These are phyloP conservation scores for Carduelis carduelis DNA, from an alignment of 2,797 vertebrate species.

Conservation along the genomic window DNA sequence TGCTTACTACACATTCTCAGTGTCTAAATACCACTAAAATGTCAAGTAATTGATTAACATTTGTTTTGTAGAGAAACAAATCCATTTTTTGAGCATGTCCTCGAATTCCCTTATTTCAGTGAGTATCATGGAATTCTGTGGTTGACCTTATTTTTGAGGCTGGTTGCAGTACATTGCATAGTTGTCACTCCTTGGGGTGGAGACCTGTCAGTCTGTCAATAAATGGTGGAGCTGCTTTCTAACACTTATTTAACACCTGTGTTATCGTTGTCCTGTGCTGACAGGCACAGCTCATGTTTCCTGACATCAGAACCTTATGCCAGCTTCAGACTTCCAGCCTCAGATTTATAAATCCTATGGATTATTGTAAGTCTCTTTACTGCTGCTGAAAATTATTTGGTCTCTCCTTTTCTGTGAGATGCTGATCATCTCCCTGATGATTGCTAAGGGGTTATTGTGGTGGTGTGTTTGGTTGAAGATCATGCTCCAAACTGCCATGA, in stretches of 20 bases:
- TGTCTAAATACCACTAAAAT: background rate
- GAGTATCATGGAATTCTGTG: constrained; percentile 1
- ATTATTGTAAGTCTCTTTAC: constrained; percentile 36
- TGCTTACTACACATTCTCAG: background rate
- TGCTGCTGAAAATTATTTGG: constrained; percentile 16
- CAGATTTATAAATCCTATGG: constrained; percentile 65
- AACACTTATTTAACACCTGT: accelerated
- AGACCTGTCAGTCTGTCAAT: background rate
- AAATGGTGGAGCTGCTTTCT: background rate
- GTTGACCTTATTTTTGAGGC: background rate
- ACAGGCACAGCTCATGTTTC: background rate
- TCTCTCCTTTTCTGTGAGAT: background rate
- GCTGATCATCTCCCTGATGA: background rate
- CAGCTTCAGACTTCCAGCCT: background rate
- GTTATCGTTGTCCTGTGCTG: background rate
- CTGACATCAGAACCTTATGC: background rate
- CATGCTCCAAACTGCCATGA: background rate
- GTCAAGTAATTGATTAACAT: background rate
- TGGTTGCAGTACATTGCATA: background rate
- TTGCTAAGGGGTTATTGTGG: background rate
- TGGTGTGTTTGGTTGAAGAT: background rate
- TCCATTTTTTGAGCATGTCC: background rate
- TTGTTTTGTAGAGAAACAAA: background rate
- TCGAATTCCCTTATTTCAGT: background rate
- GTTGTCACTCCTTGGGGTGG: background rate